Base-by-base conservation (phyloP, 2,888 invertebrate genomes). In the Campaea margaritaria region DNA sequence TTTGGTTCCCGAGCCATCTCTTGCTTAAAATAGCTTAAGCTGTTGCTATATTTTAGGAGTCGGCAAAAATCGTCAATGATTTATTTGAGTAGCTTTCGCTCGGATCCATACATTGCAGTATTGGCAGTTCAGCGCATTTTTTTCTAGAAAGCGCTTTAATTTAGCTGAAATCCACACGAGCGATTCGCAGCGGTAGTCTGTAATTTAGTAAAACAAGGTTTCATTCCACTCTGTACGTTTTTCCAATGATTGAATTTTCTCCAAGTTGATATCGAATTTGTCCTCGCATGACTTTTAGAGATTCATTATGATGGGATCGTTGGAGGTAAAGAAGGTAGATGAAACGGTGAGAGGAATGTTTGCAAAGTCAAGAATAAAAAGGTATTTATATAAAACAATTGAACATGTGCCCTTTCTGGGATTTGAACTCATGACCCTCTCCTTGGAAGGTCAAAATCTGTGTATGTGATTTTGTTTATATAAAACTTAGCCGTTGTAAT, bases 171-270 rank as follows among this genome's bases (percentile, higher is more conserved):
- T 59, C 57, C 36, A 34, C 41, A 54, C 52, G 15, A 39, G 43
- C 28, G 31, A 56, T 55, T 62, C 34, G 60, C 47, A 53, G 59
- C 57, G 53, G 54, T 58, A 38, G 49, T 44, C 38, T 1, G 44
- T 62, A 58, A 68, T 65, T 65, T 61, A n/a, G 58, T 52, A 53
- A 66, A 66, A 66, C 59, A 58, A 63, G 62, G 38, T 63, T 67
- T 53, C 39, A 55, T 60, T 48, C 43, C 34, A 34, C 51, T 42
- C 53, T 46, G 48, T 67, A 65, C 65, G 64, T 60, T 64, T 67
- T 66, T 53, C 63, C 66, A 64, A 69, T 69, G 67, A 72, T 70
- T 67, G 70, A 70, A 72, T 72, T 68, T 68, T 59, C 53, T 57
- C 54, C 27, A 38, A 54, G 50, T 58, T 63, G 62, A 51, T 68